Conservation (phyloP, 2,888 invertebrate genomes). For the Ochropacha duplaris region DNA sequence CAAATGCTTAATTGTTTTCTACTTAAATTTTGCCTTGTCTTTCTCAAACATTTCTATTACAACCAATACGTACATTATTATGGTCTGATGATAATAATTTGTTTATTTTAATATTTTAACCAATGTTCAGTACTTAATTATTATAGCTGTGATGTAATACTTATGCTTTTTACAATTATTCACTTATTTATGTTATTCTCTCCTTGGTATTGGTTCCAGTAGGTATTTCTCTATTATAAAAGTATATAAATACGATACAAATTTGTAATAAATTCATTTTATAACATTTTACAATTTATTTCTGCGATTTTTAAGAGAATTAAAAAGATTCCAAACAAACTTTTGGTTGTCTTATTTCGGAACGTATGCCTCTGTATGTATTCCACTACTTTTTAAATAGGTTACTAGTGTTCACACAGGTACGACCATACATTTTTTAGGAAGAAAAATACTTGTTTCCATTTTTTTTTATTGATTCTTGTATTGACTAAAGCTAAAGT, state of each 20-base stretch:
- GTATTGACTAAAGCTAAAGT: too few relatives aligned
- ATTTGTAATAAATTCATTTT: slow-evolving; percentile 82
- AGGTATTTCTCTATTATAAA: slow-evolving; percentile 26
- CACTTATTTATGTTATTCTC: slow-evolving; percentile 7
- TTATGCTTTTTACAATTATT: slow-evolving; percentile 38
- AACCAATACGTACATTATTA: not conserved
- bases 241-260: slow-evolving; percentile 66
- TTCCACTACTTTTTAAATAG: too few relatives aligned
- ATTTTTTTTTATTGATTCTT: too few relatives aligned
- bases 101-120: slow-evolving; percentile 6
- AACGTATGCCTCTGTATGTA: too few relatives aligned
- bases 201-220: slow-evolving; percentile 14
- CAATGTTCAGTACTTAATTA: slow-evolving; percentile 54
- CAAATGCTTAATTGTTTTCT: slow-evolving; percentile 8
- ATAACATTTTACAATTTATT: slow-evolving; percentile 74
- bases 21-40: slow-evolving; percentile 6
- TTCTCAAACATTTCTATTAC: slow-evolving; percentile 8
- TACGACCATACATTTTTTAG: too few relatives aligned
- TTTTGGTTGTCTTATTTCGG: slow-evolving; percentile 20
- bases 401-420: too few relatives aligned
- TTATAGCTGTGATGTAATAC: slow-evolving; percentile 68
- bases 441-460: too few relatives aligned
- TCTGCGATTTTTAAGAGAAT: slow-evolving; percentile 75
- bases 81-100: slow-evolving; percentile 8
- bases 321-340: slow-evolving; percentile 64